phyloP scores from a whole-genome alignment of 2,113 vertebrate genomes.

The Xiphophorus maculatus region DNA sequence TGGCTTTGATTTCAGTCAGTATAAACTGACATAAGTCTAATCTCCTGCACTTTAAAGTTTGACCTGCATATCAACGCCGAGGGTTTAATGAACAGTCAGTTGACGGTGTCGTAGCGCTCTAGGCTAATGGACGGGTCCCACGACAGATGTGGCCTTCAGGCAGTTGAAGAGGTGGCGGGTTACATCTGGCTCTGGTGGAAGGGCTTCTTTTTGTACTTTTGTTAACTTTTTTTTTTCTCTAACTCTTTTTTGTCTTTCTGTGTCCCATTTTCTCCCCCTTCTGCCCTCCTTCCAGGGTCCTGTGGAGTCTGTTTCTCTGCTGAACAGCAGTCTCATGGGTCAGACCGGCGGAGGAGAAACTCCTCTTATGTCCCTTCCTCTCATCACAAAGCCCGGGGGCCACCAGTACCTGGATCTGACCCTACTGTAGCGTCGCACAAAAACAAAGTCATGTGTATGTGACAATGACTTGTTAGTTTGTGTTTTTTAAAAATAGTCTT shows the following conservation, averaged over 20 bases:
- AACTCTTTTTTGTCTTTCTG: slow-evolving; percentile 5
- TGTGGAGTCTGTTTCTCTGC: slow-evolving; percentile 71
- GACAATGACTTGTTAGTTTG: slow-evolving; percentile 52
- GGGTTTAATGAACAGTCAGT: slow-evolving; percentile 17
- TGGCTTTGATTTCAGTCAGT: no score
- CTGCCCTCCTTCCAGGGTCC: slow-evolving; percentile 64
- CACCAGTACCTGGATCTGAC: slow-evolving; percentile 72
- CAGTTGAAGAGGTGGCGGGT: slow-evolving; percentile 57
- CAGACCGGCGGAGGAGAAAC: slow-evolving; percentile 64
- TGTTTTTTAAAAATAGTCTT: slow-evolving; percentile 45
- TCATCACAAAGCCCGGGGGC: slow-evolving; percentile 65
- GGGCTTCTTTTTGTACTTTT: slow-evolving; percentile 15
- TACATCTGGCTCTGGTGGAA: slow-evolving; percentile 49
- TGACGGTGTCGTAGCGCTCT: slow-evolving; percentile 32
- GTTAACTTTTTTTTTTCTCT: background rate
- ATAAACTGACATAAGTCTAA: background rate
- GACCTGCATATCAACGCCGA: background rate
- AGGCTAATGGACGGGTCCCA: slow-evolving; percentile 3
- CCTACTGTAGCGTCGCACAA: slow-evolving; percentile 63
- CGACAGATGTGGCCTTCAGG: slow-evolving; percentile 21
- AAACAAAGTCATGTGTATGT: slow-evolving; percentile 46
- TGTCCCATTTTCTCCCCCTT: background rate
- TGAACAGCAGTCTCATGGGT: slow-evolving; percentile 74
- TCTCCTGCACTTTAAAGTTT: background rate
- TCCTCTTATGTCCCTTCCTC: slow-evolving; percentile 63